Evolutionary conservation across 2,888 invertebrate species (phyloP), one percentile per base, ranked within the genome.

Genomic region (Agrotis exclamationis): DNA sequence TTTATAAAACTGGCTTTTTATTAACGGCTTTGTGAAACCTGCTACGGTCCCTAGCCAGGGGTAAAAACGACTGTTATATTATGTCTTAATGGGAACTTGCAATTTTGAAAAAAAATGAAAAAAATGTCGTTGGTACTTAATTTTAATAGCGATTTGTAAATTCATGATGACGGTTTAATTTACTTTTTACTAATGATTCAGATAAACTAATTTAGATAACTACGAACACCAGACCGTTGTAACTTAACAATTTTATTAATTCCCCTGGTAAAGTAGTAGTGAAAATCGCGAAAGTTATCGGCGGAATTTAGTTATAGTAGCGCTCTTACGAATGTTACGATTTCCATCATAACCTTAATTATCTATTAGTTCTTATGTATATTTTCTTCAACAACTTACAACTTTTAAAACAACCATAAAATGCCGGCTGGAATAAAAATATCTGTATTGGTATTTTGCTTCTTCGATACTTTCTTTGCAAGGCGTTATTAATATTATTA

Each of bases 1-100:
- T 84, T 82, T 86, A 82, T 39, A 58, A 75, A 69, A 70, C 75
- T 68, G 74, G 62, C 75, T 82, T 85, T 83, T 86, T 86, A 82
- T 80, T 78, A 80, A 85, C 76, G 80, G 85, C 79, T 83, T 69
- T 66, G 73, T 79, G 76, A 69, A 85, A 85, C 86, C 85, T 82
- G 75, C 83, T 68, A 54, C 51, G 65, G 63, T 54, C 59, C 62
- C 60, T 70, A 60, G 70, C 72, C 58, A 67, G 51, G 66, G 53
- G 56, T 62, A 62, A 24, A n/a, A 72, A 51, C 24, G 50, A 64
- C 72, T 72, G 71, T 82, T 79, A 72, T 47, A 24, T 71, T 24
- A 28, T 74, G 45, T 63, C 70, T 60, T 63, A 70, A 70, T 67
- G 53, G 57, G 28, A 58, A 77, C 20, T 51, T 65, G 50, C n/a